A percentile compares a stretch with the other conserved stretches of the same genome.
phyloP scores from a whole-genome alignment of 2,113 vertebrate species.

The Martes martes region DNA sequence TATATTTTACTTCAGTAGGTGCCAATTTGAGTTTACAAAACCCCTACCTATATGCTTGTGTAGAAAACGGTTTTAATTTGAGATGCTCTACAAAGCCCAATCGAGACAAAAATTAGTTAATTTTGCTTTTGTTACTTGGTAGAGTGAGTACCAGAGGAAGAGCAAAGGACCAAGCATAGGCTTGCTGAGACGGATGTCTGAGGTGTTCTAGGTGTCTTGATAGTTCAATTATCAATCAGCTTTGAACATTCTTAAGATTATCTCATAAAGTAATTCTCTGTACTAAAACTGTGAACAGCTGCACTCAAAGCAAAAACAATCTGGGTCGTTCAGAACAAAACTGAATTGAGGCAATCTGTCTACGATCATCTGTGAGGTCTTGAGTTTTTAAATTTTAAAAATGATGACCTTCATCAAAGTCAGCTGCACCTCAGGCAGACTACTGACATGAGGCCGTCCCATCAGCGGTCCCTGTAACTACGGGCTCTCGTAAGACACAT shows the following conservation, averaged over 20 bases:
- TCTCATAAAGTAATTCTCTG: slow-evolving; percentile 64
- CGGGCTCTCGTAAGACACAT: slow-evolving; percentile 47
- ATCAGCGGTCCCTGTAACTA: neutral
- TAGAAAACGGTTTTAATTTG: slow-evolving; percentile 67
- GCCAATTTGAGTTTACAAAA: slow-evolving; percentile 68
- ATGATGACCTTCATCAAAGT: slow-evolving; percentile 72
- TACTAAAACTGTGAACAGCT: slow-evolving; percentile 24
- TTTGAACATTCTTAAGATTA: slow-evolving; percentile 48
- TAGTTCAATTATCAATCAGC: neutral
- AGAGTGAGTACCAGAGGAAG: neutral
- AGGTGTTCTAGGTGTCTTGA: neutral
- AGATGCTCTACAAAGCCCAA: slow-evolving; percentile 57
- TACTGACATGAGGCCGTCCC: slow-evolving; percentile 17
- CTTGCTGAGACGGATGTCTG: neutral
- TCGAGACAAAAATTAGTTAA: slow-evolving; percentile 19
- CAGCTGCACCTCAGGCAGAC: slow-evolving; percentile 29
- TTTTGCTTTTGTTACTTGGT: neutral
- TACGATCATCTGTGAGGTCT: slow-evolving; percentile 67
- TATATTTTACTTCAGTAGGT: slow-evolving; percentile 65
- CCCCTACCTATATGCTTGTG: slow-evolving; percentile 39
- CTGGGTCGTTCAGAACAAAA: slow-evolving; percentile 52
- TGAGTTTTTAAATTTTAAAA: slow-evolving; percentile 78
- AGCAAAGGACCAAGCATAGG: slow-evolving; percentile 14
- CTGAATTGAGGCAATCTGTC: slow-evolving; percentile 71
- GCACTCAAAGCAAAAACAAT: neutral